phyloP scores from a whole-genome alignment of 2,888 invertebrate species.

The Eurytoma californica region DNA sequence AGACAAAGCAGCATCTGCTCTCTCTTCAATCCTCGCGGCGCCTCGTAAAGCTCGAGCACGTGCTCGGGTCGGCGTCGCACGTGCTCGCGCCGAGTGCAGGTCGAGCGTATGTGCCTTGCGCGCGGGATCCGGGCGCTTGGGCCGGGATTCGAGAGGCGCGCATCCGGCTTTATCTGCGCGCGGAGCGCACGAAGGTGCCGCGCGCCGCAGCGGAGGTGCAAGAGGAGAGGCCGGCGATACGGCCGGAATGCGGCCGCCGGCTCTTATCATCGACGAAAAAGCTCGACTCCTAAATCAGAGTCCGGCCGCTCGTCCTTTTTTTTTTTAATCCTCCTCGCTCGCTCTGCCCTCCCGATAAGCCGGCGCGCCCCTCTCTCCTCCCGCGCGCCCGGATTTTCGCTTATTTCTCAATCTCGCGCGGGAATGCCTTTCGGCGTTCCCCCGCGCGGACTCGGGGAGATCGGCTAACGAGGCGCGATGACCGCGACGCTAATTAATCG shows the following conservation, averaged over 20 bases:
- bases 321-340: background rate
- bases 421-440: slow-evolving; percentile 42
- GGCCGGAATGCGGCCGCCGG: slow-evolving; percentile 68
- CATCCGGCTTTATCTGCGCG: background rate
- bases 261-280: slow-evolving; percentile 67
- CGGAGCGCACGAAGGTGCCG: background rate
- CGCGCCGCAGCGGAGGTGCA: slow-evolving; percentile 53
- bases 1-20: too few species aligned
- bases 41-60: slow-evolving; percentile 36
- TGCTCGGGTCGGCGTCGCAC: background rate
- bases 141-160: background rate
- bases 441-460: slow-evolving; percentile 17
- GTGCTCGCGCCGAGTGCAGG: background rate
- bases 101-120: background rate
- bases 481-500: slow-evolving; percentile 70
- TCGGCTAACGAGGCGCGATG: slow-evolving; percentile 64
- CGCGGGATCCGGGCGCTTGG: background rate
- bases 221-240: slow-evolving; percentile 63
- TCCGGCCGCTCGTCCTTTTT: background rate
- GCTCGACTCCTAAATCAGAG: slow-evolving; percentile 63
- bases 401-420: slow-evolving; percentile 51
- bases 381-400: slow-evolving; percentile 43
- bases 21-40: background rate
- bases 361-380: background rate
- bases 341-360: background rate